Evolutionary conservation across 1,140 invertebrate species (phyloP), one percentile per base, ranked within the genome.

Genomic region (Listronotus oregonensis): DNA sequence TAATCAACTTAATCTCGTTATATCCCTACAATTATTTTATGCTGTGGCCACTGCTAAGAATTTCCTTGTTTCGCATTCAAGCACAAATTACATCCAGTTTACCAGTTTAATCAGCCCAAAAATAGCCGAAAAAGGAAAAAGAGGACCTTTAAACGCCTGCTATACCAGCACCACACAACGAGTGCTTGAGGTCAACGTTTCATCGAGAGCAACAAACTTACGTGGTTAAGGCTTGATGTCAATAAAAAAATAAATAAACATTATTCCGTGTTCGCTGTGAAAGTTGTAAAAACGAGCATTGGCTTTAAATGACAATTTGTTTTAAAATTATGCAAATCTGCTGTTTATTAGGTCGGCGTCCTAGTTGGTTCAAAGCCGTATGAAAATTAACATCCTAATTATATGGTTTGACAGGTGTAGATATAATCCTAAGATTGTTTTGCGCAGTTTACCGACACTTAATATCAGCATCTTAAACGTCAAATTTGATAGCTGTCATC

Each of bases 61-160:
- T 49, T 18, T 49, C 11, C 18, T 11, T 49, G 15, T 21, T 49
- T 27, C 46, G 46, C 46, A 1, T 47, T 17, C 56, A 21, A 18
- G 44, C 31, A 61, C 58, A 61, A 61, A 61, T 61, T 61, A 51
- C 58, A 40, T 37, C 47, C 18, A 51, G 47, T 61, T 61, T 51
- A 51, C 58, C 51, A 15, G 39, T 61, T 61, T 61, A 61, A 61
- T 61, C 58, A 51, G 58, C 58, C 58, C 58, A 61, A 61, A 61
- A 61, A 61, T 61, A 61, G 58, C 58, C 58, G 34, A 61, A 61
- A 49, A 49, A 49, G 18, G 37, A 51, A 51, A 51, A 37, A 42
- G 50, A 47, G 40, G 31, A 17, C 49, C 50, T 17, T 21, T 61
- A 40, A 46, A 40, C 27, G 18, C 58, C 34, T 37, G 27, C 32